These are phyloP conservation scores for Pyrgilauda ruficollis DNA, from an alignment of 2,113 vertebrate genomes.

Conservation along the genomic window DNA sequence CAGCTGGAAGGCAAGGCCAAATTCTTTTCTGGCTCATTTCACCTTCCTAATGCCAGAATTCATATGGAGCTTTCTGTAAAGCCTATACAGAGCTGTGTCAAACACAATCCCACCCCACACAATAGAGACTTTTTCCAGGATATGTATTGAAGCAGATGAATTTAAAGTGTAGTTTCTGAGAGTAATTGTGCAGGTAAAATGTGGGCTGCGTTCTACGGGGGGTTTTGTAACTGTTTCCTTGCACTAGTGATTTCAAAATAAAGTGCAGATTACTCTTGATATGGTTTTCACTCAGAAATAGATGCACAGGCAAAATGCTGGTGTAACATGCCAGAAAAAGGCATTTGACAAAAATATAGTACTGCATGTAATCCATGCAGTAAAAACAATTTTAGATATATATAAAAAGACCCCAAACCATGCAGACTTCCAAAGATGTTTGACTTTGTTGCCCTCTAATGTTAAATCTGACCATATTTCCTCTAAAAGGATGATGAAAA, in stretches of 20 bases:
- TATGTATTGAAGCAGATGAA: background rate
- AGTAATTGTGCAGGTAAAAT: background rate
- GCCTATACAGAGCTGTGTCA: background rate
- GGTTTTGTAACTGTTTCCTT: background rate
- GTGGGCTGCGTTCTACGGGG: background rate
- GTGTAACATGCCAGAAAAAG: background rate
- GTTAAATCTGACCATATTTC: background rate
- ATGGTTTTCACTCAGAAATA: background rate
- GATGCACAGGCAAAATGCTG: background rate
- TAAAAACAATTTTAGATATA: background rate
- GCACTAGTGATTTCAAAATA: background rate
- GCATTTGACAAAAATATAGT: background rate
- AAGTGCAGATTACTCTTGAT: background rate
- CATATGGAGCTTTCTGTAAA: background rate
- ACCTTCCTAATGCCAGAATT: background rate
- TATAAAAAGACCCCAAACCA: background rate
- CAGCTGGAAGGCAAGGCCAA: background rate
- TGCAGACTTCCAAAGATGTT: background rate
- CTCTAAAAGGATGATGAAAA: background rate
- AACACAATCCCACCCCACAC: background rate
- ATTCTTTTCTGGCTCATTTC: constrained; percentile 38
- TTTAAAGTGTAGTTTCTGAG: background rate
- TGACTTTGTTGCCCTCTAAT: background rate
- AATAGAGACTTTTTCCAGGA: background rate
- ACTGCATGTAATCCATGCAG: background rate